Conservation (phyloP, 2,797 vertebrate genomes). For the Pelobates cultripes region DNA sequence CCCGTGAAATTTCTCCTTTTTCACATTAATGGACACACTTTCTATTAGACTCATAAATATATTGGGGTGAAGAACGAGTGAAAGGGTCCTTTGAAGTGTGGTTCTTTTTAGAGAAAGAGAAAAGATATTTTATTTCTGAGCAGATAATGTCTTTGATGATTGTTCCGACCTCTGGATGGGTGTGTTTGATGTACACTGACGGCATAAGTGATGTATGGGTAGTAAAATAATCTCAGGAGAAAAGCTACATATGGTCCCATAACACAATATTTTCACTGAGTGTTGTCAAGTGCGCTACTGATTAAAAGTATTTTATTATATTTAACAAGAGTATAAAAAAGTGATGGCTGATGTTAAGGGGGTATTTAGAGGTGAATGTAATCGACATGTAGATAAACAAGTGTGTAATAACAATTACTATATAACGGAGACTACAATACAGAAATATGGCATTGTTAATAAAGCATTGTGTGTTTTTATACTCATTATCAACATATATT, state of each 20-base stretch:
- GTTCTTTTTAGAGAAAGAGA: background rate
- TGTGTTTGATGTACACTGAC: background rate
- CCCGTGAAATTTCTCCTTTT: conserved; percentile 43
- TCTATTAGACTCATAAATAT: conserved; percentile 30
- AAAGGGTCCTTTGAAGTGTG: conserved; percentile 31
- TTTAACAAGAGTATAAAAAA: too few species aligned
- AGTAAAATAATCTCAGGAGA: background rate
- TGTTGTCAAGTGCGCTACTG: too few species aligned
- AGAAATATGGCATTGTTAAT: too few species aligned
- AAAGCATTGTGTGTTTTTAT: too few species aligned
- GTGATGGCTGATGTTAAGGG: too few species aligned
- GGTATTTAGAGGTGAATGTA: too few species aligned
- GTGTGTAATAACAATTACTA: too few species aligned
- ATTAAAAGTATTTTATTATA: too few species aligned
- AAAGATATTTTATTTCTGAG: background rate
- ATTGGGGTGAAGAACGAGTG: conserved; percentile 3
- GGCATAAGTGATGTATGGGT: too few species aligned
- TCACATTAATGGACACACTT: conserved; percentile 38
- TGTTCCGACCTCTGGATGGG: background rate
- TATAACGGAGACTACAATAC: too few species aligned
- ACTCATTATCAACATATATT: too few species aligned
- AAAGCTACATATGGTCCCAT: background rate
- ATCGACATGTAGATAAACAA: too few species aligned
- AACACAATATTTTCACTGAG: background rate
- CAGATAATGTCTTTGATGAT: background rate